These are phyloP conservation scores for Acomys russatus DNA, from an alignment of 2,797 vertebrate species.

Conservation along the genomic window DNA sequence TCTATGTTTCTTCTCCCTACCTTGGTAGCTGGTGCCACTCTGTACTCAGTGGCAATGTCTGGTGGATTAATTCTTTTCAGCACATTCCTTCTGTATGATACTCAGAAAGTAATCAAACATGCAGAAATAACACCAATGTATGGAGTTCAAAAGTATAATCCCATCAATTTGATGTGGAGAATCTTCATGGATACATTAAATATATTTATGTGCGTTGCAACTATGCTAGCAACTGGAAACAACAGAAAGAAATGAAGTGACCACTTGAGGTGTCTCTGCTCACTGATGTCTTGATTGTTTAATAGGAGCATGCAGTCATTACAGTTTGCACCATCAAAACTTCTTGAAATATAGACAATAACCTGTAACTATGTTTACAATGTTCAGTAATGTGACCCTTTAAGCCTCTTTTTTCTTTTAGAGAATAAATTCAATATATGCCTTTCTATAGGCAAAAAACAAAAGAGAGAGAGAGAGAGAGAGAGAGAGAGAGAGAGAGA, in stretches of 20 bases:
- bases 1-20: slow-evolving; percentile 97
- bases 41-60: slow-evolving; percentile 96
- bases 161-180: slow-evolving; percentile 96
- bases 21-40: slow-evolving; percentile 93
- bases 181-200: slow-evolving; percentile 99
- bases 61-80: slow-evolving; percentile 97
- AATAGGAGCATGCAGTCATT: slow-evolving; percentile 73
- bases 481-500: no score
- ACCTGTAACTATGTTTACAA: slow-evolving; percentile 71
- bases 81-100: slow-evolving; percentile 97
- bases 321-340: slow-evolving; percentile 77
- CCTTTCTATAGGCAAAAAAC: slow-evolving; percentile 63
- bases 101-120: slow-evolving; percentile 95
- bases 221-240: slow-evolving; percentile 92
- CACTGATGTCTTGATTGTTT: slow-evolving; percentile 14
- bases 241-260: slow-evolving; percentile 92
- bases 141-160: slow-evolving; percentile 93
- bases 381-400: slow-evolving; percentile 78
- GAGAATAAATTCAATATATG: slow-evolving; percentile 80
- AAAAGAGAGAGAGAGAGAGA: no score
- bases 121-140: slow-evolving; percentile 94
- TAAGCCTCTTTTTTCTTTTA: slow-evolving; percentile 76
- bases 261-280: not conserved
- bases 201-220: slow-evolving; percentile 97
- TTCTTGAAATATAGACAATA: slow-evolving; percentile 78